These are phyloP conservation scores for Bathynomus jamesi DNA, from an alignment of 1,140 invertebrate genomes.

Conservation along the genomic window DNA sequence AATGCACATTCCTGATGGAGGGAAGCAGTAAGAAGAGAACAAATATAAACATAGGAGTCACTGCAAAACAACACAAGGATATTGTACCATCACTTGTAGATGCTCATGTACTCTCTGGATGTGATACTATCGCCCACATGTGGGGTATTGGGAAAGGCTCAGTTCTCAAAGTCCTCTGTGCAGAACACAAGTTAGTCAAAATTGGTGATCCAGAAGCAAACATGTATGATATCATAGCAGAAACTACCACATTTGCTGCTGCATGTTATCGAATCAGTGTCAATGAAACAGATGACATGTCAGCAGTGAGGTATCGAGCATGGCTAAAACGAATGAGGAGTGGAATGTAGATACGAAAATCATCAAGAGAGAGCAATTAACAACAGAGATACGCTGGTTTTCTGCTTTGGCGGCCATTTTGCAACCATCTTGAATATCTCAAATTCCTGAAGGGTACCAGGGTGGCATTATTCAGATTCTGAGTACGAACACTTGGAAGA, in stretches of 20 bases:
- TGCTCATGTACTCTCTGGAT: not conserved
- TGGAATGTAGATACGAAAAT: not conserved
- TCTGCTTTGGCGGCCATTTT: no score
- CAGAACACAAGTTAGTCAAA: no score
- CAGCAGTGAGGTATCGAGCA: no score
- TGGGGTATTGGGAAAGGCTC: not conserved
- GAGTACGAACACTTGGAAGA: no score
- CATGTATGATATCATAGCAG: not conserved
- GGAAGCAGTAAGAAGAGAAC: no score
- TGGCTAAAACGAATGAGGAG: not conserved
- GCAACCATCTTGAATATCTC: no score
- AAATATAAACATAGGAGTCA: not conserved
- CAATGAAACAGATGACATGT: not conserved
- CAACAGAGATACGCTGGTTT: no score
- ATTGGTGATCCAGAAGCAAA: not conserved
- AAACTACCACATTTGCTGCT: not conserved
- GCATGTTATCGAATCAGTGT: not conserved
- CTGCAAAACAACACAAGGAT: not conserved
- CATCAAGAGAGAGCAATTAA: no score
- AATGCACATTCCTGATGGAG: no score
- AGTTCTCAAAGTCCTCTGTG: no score
- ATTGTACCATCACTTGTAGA: not conserved
- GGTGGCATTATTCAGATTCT: no score
- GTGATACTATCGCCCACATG: not conserved
- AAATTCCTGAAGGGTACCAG: no score